Evolutionary conservation across 2,888 invertebrate species (phyloP), one percentile per base, ranked within the genome.

Genomic region (Graphium colonna): DNA sequence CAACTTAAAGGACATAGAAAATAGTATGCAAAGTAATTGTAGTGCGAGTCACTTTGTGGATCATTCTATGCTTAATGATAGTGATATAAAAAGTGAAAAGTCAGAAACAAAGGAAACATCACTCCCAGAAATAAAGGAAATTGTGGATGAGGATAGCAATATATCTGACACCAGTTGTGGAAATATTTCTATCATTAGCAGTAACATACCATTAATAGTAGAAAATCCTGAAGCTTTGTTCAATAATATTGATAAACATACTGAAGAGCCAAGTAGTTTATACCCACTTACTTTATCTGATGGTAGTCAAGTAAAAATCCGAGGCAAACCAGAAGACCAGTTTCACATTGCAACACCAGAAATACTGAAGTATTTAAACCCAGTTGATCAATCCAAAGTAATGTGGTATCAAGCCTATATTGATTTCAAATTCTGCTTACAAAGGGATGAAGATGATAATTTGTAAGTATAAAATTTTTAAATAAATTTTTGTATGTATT

Each of bases 381-480:
- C 5, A 0, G 60, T 46, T 1, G 67, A 68, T 1, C 57, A 63
- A 1, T 62, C 57, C 0, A 76, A 73, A n/a, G 41, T 85, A 16
- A 10, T 78, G 1, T 50, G 66, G 4, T 68, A 75, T n/a, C 86
- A 85, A 60, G 71, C 75, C 0, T 61, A 65, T 5, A 66, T 71
- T 0, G 86, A 85, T 58, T 78, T 67, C 63, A 77, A 75, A 39
- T 59, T 59, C 12, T 86, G 84, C 18, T 43, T 79, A 17, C 60
- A 61, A 2, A 31, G 17, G 0, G 76, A 86, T 52, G 71, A 74
- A n/a, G 76, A 82, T 33, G 70, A 72, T 0, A 71, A 81, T 60
- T 63, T 85, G 88, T 88, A 59, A 86, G 88, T 85, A 55, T 42
- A 9, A 33, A 9, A 7, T 26, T 39, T 26, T 38, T n/a, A n/a